Percentiles rank a stretch among this genome's conserved stretches.
These are phyloP conservation scores for Tribolium freemani DNA, from an alignment of 2,888 invertebrate species.

Conservation along the genomic window DNA sequence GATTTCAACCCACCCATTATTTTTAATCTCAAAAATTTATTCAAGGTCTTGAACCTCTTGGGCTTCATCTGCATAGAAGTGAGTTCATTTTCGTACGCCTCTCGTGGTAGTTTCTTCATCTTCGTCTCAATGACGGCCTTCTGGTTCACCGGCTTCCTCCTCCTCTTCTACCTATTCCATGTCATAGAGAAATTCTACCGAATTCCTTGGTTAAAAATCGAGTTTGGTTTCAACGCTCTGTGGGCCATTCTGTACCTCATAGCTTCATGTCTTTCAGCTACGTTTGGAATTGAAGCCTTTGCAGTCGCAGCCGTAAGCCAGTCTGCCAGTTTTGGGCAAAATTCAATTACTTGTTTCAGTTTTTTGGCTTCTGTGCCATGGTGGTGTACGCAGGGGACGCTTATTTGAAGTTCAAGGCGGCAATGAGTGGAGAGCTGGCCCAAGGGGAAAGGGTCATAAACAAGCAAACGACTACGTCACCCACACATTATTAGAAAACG, in stretches of 20 bases:
- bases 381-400: constrained; percentile 84
- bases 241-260: constrained; percentile 84
- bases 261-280: constrained; percentile 79
- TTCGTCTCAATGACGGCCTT: constrained; percentile 87
- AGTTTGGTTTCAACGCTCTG: constrained; percentile 80
- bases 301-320: constrained; percentile 82
- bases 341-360: constrained; percentile 69
- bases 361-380: constrained; percentile 90
- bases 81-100: constrained; percentile 63
- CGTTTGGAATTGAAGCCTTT: constrained; percentile 73
- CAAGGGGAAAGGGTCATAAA: constrained; percentile 79
- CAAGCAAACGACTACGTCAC: constrained; percentile 73
- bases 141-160: constrained; percentile 85
- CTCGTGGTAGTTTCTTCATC: constrained; percentile 81
- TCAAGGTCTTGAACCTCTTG: constrained; percentile 74
- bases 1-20: constrained; percentile 66
- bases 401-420: constrained; percentile 81
- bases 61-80: constrained; percentile 87
- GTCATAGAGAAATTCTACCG: constrained; percentile 86
- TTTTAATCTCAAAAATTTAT: too few relatives aligned
- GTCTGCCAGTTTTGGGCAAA: background rate
- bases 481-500: constrained; percentile 24
- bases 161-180: constrained; percentile 87
- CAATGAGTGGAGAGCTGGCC: constrained; percentile 78
- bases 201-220: constrained; percentile 90